phyloP scores from a whole-genome alignment of 2,113 vertebrate genomes.

The Erythrocebus patas region DNA sequence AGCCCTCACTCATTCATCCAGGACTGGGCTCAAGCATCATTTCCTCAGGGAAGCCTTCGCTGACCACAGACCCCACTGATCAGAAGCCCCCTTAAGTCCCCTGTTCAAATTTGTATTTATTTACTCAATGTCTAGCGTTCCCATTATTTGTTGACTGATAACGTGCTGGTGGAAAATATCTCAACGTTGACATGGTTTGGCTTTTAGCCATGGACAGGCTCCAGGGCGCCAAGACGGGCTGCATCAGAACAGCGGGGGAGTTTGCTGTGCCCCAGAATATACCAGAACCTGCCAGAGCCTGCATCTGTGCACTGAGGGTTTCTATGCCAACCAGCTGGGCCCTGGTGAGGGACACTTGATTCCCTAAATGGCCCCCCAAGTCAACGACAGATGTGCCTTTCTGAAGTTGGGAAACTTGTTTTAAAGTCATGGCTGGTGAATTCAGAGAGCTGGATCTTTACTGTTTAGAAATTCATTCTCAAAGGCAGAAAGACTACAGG shows the following conservation, averaged over 20 bases:
- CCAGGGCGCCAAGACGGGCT: not conserved
- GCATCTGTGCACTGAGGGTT: not conserved
- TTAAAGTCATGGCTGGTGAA: not conserved
- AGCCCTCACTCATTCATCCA: not conserved
- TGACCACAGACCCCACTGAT: not conserved
- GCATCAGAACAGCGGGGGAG: not conserved
- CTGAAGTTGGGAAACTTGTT: not conserved
- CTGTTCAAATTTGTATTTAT: not conserved
- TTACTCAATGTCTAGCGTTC: not conserved
- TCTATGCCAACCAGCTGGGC: slow-evolving; percentile 55
- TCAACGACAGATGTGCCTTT: not conserved
- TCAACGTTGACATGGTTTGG: not conserved
- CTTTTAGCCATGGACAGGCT: not conserved
- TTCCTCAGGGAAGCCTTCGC: not conserved
- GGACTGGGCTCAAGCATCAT: not conserved
- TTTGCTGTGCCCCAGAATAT: not conserved
- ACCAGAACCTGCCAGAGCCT: slow-evolving; percentile 17
- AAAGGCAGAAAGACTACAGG: not conserved
- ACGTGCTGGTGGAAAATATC: not conserved
- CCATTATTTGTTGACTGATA: not conserved
- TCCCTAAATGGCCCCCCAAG: not conserved
- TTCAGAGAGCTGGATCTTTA: not conserved
- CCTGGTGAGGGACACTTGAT: not conserved
- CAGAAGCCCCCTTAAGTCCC: not conserved
- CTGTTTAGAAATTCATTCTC: not conserved